Evolutionary conservation across 2,888 invertebrate species (phyloP).

Genomic region (Drosophila mulleri): DNA sequence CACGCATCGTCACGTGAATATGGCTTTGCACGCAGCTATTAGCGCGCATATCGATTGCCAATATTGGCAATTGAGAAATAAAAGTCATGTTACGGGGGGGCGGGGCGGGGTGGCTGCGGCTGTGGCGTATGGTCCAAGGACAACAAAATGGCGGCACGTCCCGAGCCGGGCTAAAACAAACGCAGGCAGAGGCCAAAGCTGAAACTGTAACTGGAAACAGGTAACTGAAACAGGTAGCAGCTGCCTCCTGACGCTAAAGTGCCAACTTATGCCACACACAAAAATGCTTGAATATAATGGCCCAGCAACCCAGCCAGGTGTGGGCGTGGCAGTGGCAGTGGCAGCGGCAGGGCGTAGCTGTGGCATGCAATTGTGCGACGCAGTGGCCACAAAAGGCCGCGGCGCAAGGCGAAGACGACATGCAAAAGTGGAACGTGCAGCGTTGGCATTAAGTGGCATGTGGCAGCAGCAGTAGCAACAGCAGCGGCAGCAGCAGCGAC

Average conservation of each 20-base stretch:
- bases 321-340: neutral
- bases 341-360: conserved; percentile 15
- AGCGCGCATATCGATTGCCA: conserved; percentile 69
- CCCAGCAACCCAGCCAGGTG: conserved; percentile 40
- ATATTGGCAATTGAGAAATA: conserved; percentile 66
- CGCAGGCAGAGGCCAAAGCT: conserved; percentile 22
- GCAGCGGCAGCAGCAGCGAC: conserved; percentile 36
- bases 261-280: conserved; percentile 78
- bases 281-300: conserved; percentile 79
- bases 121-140: conserved; percentile 33
- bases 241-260: conserved; percentile 76
- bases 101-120: neutral
- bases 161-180: conserved; percentile 48
- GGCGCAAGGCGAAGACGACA: conserved; percentile 51
- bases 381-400: conserved; percentile 56
- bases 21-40: conserved; percentile 49
- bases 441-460: conserved; percentile 81
- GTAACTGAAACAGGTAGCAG: conserved; percentile 69
- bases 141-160: conserved; percentile 51
- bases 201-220: conserved; percentile 39
- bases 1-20: conserved; percentile 5
- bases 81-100: conserved; percentile 14
- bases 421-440: conserved; percentile 75
- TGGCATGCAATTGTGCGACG: conserved; percentile 67
- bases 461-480: conserved; percentile 58